A percentile compares a stretch with the other conserved stretches of the same genome.
Evolutionary conservation across 2,888 invertebrate genomes (phyloP).

Genomic region (Hypomecis atomaria): DNA sequence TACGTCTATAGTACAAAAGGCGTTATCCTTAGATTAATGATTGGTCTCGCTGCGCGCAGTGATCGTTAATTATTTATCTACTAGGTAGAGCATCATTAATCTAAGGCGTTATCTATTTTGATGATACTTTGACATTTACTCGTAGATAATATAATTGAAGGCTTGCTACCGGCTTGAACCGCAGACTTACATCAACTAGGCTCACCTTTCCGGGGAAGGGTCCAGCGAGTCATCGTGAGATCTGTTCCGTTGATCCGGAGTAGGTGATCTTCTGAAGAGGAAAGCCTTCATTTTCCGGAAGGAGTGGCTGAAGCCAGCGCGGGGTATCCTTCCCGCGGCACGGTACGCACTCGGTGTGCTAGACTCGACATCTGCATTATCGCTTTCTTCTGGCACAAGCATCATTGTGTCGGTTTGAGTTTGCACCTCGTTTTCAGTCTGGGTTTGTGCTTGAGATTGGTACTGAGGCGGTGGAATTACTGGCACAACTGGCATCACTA

Average conservation of each 20-base stretch:
- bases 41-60: too few relatives aligned
- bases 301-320: conserved; percentile 63
- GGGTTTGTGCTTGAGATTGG: conserved; percentile 15
- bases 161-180: not conserved
- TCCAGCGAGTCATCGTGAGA: conserved; percentile 57
- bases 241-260: conserved; percentile 45
- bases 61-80: too few relatives aligned
- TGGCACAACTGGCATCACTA: conserved; percentile 3
- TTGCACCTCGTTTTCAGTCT: conserved; percentile 7
- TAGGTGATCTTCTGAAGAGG: conserved; percentile 53
- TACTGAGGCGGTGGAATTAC: not conserved
- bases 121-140: too few relatives aligned
- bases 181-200: not conserved
- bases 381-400: conserved; percentile 31
- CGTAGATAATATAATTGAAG: not conserved
- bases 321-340: conserved; percentile 56
- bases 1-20: too few relatives aligned
- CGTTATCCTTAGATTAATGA: too few relatives aligned
- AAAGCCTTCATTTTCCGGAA: conserved; percentile 63
- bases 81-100: too few relatives aligned
- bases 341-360: conserved; percentile 41
- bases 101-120: too few relatives aligned
- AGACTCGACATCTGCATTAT: conserved; percentile 31
- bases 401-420: conserved; percentile 16
- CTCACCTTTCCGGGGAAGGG: conserved; percentile 58